These are phyloP conservation scores for Tautogolabrus adspersus DNA, from an alignment of 2,113 vertebrate genomes.

Conservation along the genomic window DNA sequence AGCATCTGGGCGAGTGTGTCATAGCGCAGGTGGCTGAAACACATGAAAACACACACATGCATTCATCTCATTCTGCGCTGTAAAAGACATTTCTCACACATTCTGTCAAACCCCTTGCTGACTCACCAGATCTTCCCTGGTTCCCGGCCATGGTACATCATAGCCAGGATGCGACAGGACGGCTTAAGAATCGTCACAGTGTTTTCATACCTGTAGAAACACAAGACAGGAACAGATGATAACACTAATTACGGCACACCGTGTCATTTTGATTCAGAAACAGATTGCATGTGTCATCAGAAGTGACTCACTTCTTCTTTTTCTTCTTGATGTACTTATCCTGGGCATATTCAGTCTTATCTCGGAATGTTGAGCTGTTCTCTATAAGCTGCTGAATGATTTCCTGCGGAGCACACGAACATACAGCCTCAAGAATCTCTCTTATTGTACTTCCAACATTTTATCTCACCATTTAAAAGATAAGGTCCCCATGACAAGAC, in stretches of 20 bases:
- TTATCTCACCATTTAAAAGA: conserved; percentile 3
- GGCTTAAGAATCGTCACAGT: conserved; percentile 91
- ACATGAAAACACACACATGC: background rate
- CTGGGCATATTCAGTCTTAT: conserved; percentile 98
- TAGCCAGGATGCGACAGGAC: conserved; percentile 93
- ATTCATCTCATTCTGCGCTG: background rate
- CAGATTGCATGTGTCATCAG: background rate
- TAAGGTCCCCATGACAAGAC: background rate
- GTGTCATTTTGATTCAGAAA: background rate
- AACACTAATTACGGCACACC: background rate
- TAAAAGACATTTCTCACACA: background rate
- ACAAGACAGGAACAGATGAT: background rate
- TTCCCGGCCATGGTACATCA: conserved; percentile 98
- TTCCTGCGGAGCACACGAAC: conserved; percentile 84
- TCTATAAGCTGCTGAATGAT: conserved; percentile 97
- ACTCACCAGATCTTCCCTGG: conserved; percentile 97
- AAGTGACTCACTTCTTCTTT: conserved; percentile 95
- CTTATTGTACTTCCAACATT: background rate
- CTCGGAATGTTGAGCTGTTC: conserved; percentile 95
- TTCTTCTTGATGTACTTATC: conserved; percentile 99
- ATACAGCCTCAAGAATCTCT: background rate
- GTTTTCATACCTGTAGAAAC: conserved; percentile 90
- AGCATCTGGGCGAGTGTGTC: conserved; percentile 97
- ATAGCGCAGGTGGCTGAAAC: conserved; percentile 90
- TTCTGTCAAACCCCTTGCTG: background rate